Base-by-base conservation (phyloP, 1,140 invertebrate species). In the Dinothrombium tinctorium region DNA sequence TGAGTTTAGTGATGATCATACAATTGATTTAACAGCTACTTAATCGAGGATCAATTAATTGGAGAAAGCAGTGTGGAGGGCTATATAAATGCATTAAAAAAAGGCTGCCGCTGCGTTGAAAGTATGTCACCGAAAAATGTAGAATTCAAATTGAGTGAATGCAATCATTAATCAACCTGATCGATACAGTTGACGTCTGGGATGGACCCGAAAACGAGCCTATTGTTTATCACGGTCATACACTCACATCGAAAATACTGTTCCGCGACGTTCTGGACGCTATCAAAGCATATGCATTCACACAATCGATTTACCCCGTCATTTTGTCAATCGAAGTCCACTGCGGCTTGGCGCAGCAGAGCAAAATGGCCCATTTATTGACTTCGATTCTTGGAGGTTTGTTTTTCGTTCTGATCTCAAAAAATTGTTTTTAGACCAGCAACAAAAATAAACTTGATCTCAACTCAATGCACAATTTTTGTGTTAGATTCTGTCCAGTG, bases 311-410 rank as follows among this genome's bases (percentile, higher is more conserved):
- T 57, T 64, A 86, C 58, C 89, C 89, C 1, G 72, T 95, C 19
- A 84, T 95, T 45, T 62, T 95, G 12, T 89, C 82, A 7, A 81
- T 95, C 42, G 89, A 95, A 63, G 94, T 95, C 62, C 86, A 94
- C 57, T 95, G 87, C 59, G 89, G 80, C 8, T 59, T 89, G 9
- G 71, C 69, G 40, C 84, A 94, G 57, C 86, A 95, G 59, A 70
- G 75, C 41, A 72, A 80, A 49, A 94, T 95, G 86, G 86, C 87
- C 5, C n/a, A 35, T 2, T 25, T 47, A 15, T 45, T 51, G 4
- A 24, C 22, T 9, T 35, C 24, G 15, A 50, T 50, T 23, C 37
- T 50, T 9, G 49, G 49, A 33, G 47, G 49, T 50, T 22, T 15
- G 32, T n/a, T n/a, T n/a, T n/a, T n/a, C n/a, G n/a, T n/a, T n/a